phyloP scores from a whole-genome alignment of 2,888 invertebrate genomes.

The Orthonychiurus folsomi region DNA sequence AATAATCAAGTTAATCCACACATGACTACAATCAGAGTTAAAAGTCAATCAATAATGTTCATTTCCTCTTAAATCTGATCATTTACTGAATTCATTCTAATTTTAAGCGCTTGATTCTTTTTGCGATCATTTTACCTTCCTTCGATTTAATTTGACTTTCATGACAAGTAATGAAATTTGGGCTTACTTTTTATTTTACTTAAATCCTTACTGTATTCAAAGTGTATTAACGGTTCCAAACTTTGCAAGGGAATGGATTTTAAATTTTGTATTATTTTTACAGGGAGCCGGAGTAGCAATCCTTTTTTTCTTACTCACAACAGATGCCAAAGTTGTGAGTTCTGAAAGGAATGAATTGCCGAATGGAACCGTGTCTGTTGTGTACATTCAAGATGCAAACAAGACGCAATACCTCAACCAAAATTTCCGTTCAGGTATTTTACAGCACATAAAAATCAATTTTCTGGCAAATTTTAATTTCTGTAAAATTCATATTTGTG shows the following conservation, averaged over 20 bases:
- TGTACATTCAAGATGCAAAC: constrained; percentile 61
- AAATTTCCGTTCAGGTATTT: constrained; percentile 64
- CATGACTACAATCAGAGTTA: not conserved
- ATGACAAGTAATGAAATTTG: too few species aligned
- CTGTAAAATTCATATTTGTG: not conserved
- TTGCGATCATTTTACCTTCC: too few species aligned
- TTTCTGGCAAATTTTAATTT: constrained; percentile 55
- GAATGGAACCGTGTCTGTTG: constrained; percentile 50
- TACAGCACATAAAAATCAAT: too few species aligned
- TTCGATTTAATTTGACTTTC: too few species aligned
- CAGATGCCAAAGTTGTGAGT: constrained; percentile 9
- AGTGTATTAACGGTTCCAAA: too few species aligned
- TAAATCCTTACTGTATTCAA: too few species aligned
- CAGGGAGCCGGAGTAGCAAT: too few species aligned
- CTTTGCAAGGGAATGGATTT: too few species aligned
- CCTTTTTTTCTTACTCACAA: not conserved
- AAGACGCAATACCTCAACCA: constrained; percentile 68
- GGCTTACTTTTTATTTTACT: too few species aligned
- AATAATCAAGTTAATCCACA: not conserved
- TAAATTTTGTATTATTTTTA: too few species aligned
- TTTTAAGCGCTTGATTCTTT: too few species aligned
- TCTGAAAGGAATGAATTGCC: constrained; percentile 10
- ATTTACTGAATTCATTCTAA: too few species aligned
- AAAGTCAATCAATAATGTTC: not conserved
- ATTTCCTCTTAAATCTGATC: not conserved